Conservation (phyloP, 2,888 invertebrate genomes). For the Phyllotreta striolata region DNA sequence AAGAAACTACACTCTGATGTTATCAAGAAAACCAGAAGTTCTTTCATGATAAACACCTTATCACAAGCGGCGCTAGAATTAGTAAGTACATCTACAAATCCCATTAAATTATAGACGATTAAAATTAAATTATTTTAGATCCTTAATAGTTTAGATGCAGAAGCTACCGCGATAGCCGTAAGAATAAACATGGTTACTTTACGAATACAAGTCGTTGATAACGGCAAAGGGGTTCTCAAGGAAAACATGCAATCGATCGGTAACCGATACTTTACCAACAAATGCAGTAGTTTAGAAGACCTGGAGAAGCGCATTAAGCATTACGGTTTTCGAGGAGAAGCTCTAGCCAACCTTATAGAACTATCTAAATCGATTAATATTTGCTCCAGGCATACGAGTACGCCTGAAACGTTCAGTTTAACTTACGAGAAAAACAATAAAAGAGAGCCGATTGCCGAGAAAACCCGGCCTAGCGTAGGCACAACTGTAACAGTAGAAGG, state of each 20-base stretch:
- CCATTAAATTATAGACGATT: conserved; percentile 1
- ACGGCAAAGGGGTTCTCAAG: conserved; percentile 73
- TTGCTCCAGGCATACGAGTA: conserved; percentile 63
- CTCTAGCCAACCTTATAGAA: conserved; percentile 68
- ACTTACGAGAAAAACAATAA: conserved; percentile 57
- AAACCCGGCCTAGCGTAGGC: conserved; percentile 69
- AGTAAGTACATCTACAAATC: conserved; percentile 57
- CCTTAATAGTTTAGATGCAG: conserved; percentile 75
- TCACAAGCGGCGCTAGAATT: conserved; percentile 71
- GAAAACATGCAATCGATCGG: conserved; percentile 68
- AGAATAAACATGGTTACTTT: conserved; percentile 69
- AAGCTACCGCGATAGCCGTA: conserved; percentile 74
- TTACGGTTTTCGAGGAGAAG: conserved; percentile 76
- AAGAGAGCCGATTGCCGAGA: conserved; percentile 50
- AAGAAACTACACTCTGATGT: conserved; percentile 59
- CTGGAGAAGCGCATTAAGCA: conserved; percentile 64
- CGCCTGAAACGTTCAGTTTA: conserved; percentile 66
- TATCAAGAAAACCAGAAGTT: conserved; percentile 66
- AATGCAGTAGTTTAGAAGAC: conserved; percentile 65
- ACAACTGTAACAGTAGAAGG: conserved; percentile 76
- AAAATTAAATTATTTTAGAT: conserved; percentile 61
- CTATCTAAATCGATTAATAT: conserved; percentile 68
- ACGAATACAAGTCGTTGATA: conserved; percentile 78
- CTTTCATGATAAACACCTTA: conserved; percentile 65
- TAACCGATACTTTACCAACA: conserved; percentile 71